Percentiles rank a stretch among this genome's conserved stretches.
Conservation (phyloP, 2,888 invertebrate species). For the Drosophila buzzatii region DNA sequence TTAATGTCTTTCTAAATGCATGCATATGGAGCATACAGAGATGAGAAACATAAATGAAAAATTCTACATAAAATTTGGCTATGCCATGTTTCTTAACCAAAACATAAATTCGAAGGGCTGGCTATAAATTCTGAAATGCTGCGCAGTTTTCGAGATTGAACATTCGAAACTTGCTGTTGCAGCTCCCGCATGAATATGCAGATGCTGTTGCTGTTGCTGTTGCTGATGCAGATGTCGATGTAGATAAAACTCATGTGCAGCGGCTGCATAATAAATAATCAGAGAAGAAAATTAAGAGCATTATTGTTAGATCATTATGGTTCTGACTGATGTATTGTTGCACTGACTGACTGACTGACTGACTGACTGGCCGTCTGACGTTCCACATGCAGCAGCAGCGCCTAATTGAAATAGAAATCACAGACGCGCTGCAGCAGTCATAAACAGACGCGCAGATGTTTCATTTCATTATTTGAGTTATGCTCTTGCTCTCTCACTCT, state of each 20-base stretch:
- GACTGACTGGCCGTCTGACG: slow-evolving; percentile 21
- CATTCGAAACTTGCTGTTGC: slow-evolving; percentile 51
- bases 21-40: neutral
- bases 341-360: slow-evolving; percentile 27
- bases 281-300: slow-evolving; percentile 64
- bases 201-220: slow-evolving; percentile 7
- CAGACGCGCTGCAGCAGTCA: slow-evolving; percentile 39
- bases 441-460: slow-evolving; percentile 64
- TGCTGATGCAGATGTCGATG: slow-evolving; percentile 29
- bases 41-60: slow-evolving; percentile 17
- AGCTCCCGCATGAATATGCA: slow-evolving; percentile 17
- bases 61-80: slow-evolving; percentile 49
- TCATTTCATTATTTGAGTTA: slow-evolving; percentile 68
- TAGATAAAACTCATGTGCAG: slow-evolving; percentile 41
- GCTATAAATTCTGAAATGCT: slow-evolving; percentile 62
- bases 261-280: slow-evolving; percentile 53
- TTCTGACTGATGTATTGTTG: slow-evolving; percentile 24
- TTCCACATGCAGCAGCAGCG: slow-evolving; percentile 59
- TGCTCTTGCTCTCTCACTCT: slow-evolving; percentile 40
- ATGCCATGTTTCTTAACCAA: slow-evolving; percentile 36
- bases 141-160: slow-evolving; percentile 35
- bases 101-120: slow-evolving; percentile 67
- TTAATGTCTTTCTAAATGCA: slow-evolving; percentile 1
- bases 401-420: slow-evolving; percentile 74
- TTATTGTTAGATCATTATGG: slow-evolving; percentile 74